A percentile compares a stretch with the other conserved stretches of the same genome.
Conservation (phyloP, 2,797 vertebrate species). For the Petrocephalus schoutedeni region DNA sequence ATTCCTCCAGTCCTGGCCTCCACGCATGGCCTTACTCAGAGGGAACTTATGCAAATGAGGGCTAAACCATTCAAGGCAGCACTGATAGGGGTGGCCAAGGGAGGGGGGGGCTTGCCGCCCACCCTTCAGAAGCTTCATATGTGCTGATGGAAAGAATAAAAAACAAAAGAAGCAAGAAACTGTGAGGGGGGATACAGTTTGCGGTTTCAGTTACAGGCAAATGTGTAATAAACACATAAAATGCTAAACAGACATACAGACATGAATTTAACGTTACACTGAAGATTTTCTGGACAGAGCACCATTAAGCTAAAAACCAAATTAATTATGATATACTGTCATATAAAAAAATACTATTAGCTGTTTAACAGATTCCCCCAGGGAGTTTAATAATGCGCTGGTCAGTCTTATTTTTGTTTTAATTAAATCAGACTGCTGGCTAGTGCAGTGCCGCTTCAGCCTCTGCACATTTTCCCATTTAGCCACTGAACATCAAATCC, state of each 20-base stretch:
- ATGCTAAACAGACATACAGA: background rate
- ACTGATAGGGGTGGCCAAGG: slow-evolving; percentile 46
- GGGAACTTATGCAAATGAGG: slow-evolving; percentile 91
- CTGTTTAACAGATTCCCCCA: slow-evolving; percentile 19
- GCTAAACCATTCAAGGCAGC: slow-evolving; percentile 72
- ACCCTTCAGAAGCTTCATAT: slow-evolving; percentile 22
- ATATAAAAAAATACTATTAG: slow-evolving; percentile 12
- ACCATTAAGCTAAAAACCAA: slow-evolving; percentile 17
- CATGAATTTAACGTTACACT: slow-evolving; percentile 21
- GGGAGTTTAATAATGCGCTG: slow-evolving; percentile 28
- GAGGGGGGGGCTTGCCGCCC: slow-evolving; percentile 35
- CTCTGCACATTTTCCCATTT: background rate
- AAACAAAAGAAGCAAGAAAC: slow-evolving; percentile 8
- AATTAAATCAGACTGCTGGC: slow-evolving; percentile 47
- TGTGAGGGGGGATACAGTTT: background rate
- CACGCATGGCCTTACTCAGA: slow-evolving; percentile 78
- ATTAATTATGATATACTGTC: slow-evolving; percentile 10
- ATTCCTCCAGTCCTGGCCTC: slow-evolving; percentile 57
- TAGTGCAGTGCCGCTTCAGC: background rate
- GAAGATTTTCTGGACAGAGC: background rate
- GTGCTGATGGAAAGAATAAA: slow-evolving; percentile 17
- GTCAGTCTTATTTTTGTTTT: slow-evolving; percentile 40
- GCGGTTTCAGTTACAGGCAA: background rate
- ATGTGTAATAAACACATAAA: background rate
- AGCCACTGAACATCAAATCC: slow-evolving; percentile 32